These are phyloP conservation scores for Steatocranus sp. DNA, from an alignment of 2,797 vertebrate genomes.

Conservation along the genomic window DNA sequence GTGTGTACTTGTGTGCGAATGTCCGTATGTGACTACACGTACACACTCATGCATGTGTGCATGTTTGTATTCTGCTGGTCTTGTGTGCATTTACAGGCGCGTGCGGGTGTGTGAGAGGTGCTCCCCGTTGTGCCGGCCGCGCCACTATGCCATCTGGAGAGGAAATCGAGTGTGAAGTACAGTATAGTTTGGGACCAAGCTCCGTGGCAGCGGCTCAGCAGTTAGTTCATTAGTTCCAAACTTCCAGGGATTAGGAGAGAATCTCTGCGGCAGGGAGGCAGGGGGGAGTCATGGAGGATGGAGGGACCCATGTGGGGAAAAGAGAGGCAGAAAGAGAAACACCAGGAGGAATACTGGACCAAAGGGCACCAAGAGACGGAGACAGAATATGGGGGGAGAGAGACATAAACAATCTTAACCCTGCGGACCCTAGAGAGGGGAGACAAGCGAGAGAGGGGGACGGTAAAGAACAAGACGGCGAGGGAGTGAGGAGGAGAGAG, in stretches of 20 bases:
- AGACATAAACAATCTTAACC: slow-evolving; percentile 77
- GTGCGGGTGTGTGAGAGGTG: slow-evolving; percentile 78
- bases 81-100: slow-evolving; percentile 44
- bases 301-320: slow-evolving; percentile 66
- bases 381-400: slow-evolving; percentile 64
- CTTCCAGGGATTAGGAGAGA: slow-evolving; percentile 92
- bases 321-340: slow-evolving; percentile 54
- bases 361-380: slow-evolving; percentile 56
- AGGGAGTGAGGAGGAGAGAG: slow-evolving; percentile 61
- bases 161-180: slow-evolving; percentile 99
- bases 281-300: slow-evolving; percentile 79
- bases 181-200: slow-evolving; percentile 99
- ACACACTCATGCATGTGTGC: slow-evolving; percentile 9
- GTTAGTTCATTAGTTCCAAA: slow-evolving; percentile 99
- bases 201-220: slow-evolving; percentile 96
- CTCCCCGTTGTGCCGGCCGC: slow-evolving; percentile 86
- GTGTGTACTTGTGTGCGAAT: not conserved
- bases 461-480: slow-evolving; percentile 55
- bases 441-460: slow-evolving; percentile 48
- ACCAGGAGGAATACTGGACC: slow-evolving; percentile 64
- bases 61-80: slow-evolving; percentile 27
- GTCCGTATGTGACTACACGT: not conserved
- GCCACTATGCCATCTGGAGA: slow-evolving; percentile 98
- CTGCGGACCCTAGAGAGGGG: slow-evolving; percentile 51
- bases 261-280: slow-evolving; percentile 84